A percentile compares a stretch with the other conserved stretches of the same genome.
Evolutionary conservation across 2,113 vertebrate species (phyloP).

Genomic region (Panthera tigris): DNA sequence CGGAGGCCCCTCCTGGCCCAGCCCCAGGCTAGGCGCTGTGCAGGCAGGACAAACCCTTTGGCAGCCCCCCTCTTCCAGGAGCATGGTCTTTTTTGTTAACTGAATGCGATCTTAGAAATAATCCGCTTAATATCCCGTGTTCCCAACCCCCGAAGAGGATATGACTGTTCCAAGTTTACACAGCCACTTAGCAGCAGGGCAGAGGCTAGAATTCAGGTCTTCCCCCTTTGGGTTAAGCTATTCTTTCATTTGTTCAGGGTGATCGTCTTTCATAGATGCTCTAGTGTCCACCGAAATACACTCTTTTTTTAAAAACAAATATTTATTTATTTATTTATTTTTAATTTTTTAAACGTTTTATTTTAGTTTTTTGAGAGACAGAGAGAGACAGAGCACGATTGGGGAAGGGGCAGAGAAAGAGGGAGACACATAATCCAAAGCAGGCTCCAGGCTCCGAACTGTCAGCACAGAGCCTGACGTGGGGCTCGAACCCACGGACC

Average conservation of each 20-base stretch:
- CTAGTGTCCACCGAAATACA: not conserved
- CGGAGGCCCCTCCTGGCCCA: not conserved
- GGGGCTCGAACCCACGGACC: no score
- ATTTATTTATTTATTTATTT: no score
- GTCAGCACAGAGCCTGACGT: no score
- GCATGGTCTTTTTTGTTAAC: not conserved
- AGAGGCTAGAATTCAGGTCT: not conserved
- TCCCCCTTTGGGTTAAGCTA: not conserved
- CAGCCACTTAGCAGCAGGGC: not conserved
- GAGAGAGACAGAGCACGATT: no score
- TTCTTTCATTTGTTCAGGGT: not conserved
- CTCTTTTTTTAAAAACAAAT: no score
- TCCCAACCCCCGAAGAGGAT: not conserved
- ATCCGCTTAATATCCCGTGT: not conserved
- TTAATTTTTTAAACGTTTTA: no score
- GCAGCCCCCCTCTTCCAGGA: not conserved
- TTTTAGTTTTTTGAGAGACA: no score
- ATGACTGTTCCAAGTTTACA: not conserved
- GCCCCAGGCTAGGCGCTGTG: not conserved
- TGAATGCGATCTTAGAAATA: not conserved
- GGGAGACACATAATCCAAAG: no score
- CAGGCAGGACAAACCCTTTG: not conserved
- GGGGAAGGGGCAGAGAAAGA: no score
- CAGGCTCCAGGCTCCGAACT: no score
- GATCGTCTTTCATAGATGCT: not conserved